Evolutionary conservation across 2,113 vertebrate genomes (phyloP).

Genomic region (Oreochromis aureus): DNA sequence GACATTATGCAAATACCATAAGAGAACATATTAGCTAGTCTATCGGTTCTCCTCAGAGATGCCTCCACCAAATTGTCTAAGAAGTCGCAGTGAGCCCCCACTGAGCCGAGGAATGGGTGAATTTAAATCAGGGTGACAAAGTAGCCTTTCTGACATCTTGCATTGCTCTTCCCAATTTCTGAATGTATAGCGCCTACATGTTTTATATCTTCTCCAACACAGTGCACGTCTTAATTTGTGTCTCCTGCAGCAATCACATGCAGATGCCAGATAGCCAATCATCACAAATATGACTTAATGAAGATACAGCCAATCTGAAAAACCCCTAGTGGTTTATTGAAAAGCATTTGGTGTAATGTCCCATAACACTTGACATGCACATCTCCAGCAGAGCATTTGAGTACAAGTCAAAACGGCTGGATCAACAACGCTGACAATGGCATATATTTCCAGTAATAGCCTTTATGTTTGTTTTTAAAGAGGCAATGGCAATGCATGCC

Average conservation of each 20-base stretch:
- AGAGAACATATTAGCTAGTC: constrained; percentile 74
- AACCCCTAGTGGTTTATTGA: constrained; percentile 18
- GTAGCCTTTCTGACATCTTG: constrained; percentile 39
- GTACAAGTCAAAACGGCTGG: constrained; percentile 43
- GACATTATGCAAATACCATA: constrained; percentile 75
- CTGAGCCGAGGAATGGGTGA: constrained; percentile 57
- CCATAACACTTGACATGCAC: constrained; percentile 54
- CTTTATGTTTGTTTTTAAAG: constrained; percentile 70
- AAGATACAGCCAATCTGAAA: constrained; percentile 42
- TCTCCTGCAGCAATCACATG: neutral
- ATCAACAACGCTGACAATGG: constrained; percentile 37
- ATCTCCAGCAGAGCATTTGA: constrained; percentile 40
- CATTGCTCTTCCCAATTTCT: constrained; percentile 4
- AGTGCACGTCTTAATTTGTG: constrained; percentile 9
- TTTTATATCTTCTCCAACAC: neutral
- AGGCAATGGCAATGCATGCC: constrained; percentile 57
- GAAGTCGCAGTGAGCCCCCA: constrained; percentile 65
- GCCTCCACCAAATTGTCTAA: constrained; percentile 69
- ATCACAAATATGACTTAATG: constrained; percentile 31
- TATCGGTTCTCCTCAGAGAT: constrained; percentile 65
- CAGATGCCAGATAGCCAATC: constrained; percentile 9
- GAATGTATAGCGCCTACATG: constrained; percentile 6
- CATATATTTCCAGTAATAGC: constrained; percentile 60
- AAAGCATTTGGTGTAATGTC: constrained; percentile 47
- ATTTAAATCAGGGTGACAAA: constrained; percentile 64